Conservation (phyloP, 2,888 invertebrate genomes). For the Luperina testacea region DNA sequence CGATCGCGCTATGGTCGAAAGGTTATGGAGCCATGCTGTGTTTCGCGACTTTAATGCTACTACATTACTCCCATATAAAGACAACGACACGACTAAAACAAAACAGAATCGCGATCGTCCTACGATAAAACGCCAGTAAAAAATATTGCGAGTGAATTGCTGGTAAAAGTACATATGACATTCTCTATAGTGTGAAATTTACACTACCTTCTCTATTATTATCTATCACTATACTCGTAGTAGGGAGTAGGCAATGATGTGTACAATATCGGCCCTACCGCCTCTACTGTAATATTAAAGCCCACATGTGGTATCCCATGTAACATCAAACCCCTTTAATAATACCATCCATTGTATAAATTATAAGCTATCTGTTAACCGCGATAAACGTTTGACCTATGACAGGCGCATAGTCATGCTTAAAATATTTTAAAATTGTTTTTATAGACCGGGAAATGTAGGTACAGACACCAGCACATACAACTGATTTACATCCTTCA, state of each 20-base stretch:
- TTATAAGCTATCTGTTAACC: conserved; percentile 41
- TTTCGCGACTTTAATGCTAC: conserved; percentile 24
- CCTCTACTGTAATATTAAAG: conserved; percentile 52
- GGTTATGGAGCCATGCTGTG: conserved; percentile 45
- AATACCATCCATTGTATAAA: conserved; percentile 46
- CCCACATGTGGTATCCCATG: conserved; percentile 55
- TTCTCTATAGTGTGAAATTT: conserved; percentile 11
- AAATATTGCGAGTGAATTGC: neutral
- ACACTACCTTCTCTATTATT: conserved; percentile 30
- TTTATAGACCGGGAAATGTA: conserved; percentile 1
- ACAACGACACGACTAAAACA: conserved; percentile 28
- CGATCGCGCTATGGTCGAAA: conserved; percentile 11
- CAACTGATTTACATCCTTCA: no score
- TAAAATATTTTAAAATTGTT: conserved; percentile 7
- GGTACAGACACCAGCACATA: neutral
- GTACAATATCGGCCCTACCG: conserved; percentile 7
- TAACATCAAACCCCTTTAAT: conserved; percentile 47
- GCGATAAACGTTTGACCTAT: conserved; percentile 46
- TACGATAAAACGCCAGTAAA: conserved; percentile 23
- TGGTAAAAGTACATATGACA: neutral
- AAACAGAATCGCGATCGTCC: conserved; percentile 22
- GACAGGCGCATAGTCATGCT: neutral
- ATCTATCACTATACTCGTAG: conserved; percentile 15
- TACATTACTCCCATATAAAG: conserved; percentile 38
- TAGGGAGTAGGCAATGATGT: conserved; percentile 12